Conservation (phyloP, 1,140 invertebrate genomes). For the Panagrolaimus sp. region DNA sequence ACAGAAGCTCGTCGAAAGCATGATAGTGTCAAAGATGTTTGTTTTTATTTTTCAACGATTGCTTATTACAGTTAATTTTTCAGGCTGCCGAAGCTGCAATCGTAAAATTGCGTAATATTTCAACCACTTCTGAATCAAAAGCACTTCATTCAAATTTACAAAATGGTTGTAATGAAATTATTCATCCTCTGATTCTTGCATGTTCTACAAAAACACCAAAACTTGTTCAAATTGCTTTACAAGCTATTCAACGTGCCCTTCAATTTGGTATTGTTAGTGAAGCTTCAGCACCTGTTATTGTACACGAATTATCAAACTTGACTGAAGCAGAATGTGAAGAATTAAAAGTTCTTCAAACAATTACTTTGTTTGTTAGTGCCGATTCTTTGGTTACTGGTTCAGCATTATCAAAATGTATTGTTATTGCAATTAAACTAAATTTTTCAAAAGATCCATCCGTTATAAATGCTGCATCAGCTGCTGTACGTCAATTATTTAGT, state of each 20-base stretch:
- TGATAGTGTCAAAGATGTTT: constrained; percentile 92
- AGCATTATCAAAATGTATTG: constrained; percentile 83
- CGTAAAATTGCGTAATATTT: constrained; percentile 75
- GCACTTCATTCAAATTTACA: constrained; percentile 62
- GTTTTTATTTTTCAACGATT: constrained; percentile 19
- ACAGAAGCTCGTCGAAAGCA: constrained; percentile 94
- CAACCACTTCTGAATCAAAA: constrained; percentile 70
- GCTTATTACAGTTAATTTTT: constrained; percentile 27
- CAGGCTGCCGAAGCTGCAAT: constrained; percentile 91
- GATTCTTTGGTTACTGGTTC: constrained; percentile 87
- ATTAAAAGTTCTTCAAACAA: constrained; percentile 89
- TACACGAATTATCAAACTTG: constrained; percentile 82
- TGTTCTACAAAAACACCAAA: constrained; percentile 95
- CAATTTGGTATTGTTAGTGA: constrained; percentile 64
- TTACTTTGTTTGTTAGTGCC: constrained; percentile 84
- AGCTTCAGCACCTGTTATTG: constrained; percentile 77
- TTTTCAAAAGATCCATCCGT: constrained; percentile 86
- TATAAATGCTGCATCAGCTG: constrained; percentile 91
- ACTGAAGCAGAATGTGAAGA: constrained; percentile 88
- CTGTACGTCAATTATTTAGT: constrained; percentile 88
- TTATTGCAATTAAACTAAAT: constrained; percentile 88
- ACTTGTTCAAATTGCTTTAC: constrained; percentile 84
- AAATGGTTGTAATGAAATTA: constrained; percentile 67
- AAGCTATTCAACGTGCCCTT: constrained; percentile 70
- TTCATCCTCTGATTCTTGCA: constrained; percentile 92